Conservation (phyloP, 2,113 vertebrate genomes). For the Pseudopipra pipra region DNA sequence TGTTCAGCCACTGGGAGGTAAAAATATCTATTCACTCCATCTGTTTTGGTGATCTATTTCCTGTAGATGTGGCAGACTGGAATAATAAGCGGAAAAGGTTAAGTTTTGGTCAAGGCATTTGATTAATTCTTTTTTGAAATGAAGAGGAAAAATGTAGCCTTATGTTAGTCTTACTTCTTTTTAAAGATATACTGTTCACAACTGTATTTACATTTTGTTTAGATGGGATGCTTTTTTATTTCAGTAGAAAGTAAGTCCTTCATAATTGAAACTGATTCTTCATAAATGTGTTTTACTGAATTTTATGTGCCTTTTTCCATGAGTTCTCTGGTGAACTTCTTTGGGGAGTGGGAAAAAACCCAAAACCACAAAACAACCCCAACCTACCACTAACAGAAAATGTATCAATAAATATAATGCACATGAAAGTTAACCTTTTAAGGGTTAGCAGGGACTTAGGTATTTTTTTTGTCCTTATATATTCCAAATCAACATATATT, state of each 20-base stretch:
- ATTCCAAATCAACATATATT: neutral
- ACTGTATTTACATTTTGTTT: neutral
- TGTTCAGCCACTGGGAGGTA: slow-evolving; percentile 99
- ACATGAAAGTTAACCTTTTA: neutral
- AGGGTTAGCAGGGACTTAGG: neutral
- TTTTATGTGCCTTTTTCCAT: neutral
- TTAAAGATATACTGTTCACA: neutral
- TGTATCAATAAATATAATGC: neutral
- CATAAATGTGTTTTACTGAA: neutral
- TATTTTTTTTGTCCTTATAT: neutral
- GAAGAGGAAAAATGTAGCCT: neutral
- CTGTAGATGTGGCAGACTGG: slow-evolving; percentile 3
- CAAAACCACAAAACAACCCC: neutral
- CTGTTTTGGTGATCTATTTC: slow-evolving; percentile 15
- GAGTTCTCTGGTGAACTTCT: neutral
- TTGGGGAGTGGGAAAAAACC: neutral
- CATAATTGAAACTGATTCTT: neutral
- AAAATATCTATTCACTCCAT: slow-evolving; percentile 29
- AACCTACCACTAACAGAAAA: neutral
- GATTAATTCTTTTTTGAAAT: neutral
- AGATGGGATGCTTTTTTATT: neutral
- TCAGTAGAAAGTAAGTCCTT: neutral
- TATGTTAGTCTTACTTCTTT: neutral
- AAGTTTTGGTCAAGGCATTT: slow-evolving; percentile 27
- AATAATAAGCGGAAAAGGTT: slow-evolving; percentile 33